Evolutionary conservation across 2,888 invertebrate species (phyloP), one percentile per base, ranked within the genome.

Genomic region (Eupithecia dodoneata): DNA sequence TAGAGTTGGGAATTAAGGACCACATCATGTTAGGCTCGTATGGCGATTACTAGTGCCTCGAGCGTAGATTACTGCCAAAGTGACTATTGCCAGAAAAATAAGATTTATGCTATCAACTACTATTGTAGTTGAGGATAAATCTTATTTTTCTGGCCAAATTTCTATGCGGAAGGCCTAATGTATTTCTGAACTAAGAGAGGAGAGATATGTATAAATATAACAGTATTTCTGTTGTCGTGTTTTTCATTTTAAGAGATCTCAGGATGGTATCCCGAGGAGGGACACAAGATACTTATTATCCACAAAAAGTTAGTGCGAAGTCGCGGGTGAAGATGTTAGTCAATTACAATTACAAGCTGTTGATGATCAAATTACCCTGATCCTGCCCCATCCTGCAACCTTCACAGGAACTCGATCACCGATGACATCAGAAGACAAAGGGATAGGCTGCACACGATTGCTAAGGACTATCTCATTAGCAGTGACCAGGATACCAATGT

Each of bases 361-460:
- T 41, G 65, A 41, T 65, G 30, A 15, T 6, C 66, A 5, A 85
- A 88, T 87, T 74, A 92, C 93, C 76, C 81, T 79, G 6, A 87
- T 88, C 18, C 90, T 87, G 41, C 93, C 93, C 92, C 92, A 93
- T 0, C 93, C 93, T 74, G 91, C 89, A 5, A 86, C 91, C 18
- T 80, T 84, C 0, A 84, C 76, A 0, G 9, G 3, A 0, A 90
- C 83, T 0, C 86, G 88, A 0, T 15, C 85, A 0, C 65, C 83
- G 4, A 88, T 81, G 10, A 73, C 59, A 0, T 83, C 79, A 76
- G 77, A 88, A 66, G 77, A 82, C 13, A 92, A 0, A 0, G 87
- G 69, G 2, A 91, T 83, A 0, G 78, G 73, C 0, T n/a, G 45
- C 4, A 89, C 86, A 2, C 76, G 47, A n/a, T 76, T 55, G 12